Base-by-base conservation (phyloP, 2,113 vertebrate species). In the Mesitornis unicolor region DNA sequence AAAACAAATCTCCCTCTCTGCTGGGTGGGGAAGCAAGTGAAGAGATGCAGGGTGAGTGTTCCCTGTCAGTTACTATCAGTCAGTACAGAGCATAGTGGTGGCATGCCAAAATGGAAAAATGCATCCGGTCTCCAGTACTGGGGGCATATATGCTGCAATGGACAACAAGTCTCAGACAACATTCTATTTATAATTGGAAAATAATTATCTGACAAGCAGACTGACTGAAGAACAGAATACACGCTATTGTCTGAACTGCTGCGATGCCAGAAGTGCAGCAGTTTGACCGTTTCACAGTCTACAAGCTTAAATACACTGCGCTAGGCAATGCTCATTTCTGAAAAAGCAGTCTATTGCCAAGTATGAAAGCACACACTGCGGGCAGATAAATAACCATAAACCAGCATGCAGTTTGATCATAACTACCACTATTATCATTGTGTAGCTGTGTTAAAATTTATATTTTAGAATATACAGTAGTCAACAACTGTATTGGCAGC, bases 381-480 rank as follows among this genome's bases (percentile, higher is more conserved):
- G 94, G 90, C 86, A 91, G 81, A 96, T 84, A 94, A 96, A 96
- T 59, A 68, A 84, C 80, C 81, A 90, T 61, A 96, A 96, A 79
- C 7, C 95, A 91, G 90, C 7, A 2, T 69, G 96, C 69, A 65
- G 68, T 20, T 43, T 48, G 71, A 91, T 77, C 92, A 61, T 76
- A 94, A 95, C 93, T 77, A 86, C 60, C 82, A 86, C 73, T 56
- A 69, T n/a, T 60, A 91, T 10, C 87, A 91, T 24, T 48, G 60
- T 43, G 86, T 51, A 75, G 88, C 91, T 93, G 60, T 71, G 69
- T 43, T 92, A 85, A 47, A 83, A 93, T 84, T 79, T 59, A 90
- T 90, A 89, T 89, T 84, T 71, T 67, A 67, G 28, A 79, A 90
- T 87, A 87, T 19, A 79, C 64, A 73, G 71, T 47, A 53, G 57